Evolutionary conservation across 1,140 invertebrate species (phyloP).

Genomic region (Belonocnema kinseyi): DNA sequence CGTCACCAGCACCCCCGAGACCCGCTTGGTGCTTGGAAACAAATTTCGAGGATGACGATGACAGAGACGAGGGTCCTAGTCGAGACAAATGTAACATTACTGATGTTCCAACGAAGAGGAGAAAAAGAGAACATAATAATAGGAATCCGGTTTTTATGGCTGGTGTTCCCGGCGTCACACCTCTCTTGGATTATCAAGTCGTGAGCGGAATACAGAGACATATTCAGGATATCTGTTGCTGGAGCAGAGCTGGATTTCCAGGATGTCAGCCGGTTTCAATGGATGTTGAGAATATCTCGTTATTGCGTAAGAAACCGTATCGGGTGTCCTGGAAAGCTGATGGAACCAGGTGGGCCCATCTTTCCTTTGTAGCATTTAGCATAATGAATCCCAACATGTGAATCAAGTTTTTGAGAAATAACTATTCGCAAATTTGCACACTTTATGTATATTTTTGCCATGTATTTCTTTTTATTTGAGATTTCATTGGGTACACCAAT

Average conservation of each 20-base stretch:
- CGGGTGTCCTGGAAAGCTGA: conserved; percentile 99
- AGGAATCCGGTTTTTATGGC: conserved; percentile 87
- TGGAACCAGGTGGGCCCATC: conserved; percentile 80
- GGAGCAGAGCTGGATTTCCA: conserved; percentile 90
- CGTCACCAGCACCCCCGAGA: conserved; percentile 65
- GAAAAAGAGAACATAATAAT: conserved; percentile 71
- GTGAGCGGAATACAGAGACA: conserved; percentile 84
- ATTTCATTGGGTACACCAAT: too few relatives aligned
- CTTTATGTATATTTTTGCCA: too few relatives aligned
- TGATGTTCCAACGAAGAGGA: conserved; percentile 58
- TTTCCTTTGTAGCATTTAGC: conserved; percentile 74
- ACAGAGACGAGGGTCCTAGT: conserved; percentile 60
- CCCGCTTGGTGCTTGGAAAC: conserved; percentile 49
- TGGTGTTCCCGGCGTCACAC: conserved; percentile 84
- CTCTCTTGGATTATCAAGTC: conserved; percentile 79
- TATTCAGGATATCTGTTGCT: conserved; percentile 89
- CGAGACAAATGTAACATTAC: conserved; percentile 41
- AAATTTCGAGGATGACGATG: conserved; percentile 44
- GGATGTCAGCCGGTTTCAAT: conserved; percentile 98
- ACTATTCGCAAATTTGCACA: too few relatives aligned
- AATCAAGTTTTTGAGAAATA: too few relatives aligned
- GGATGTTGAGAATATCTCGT: conserved; percentile 88
- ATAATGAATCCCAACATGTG: too few relatives aligned
- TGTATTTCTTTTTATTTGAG: too few relatives aligned
- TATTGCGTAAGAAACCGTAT: conserved; percentile 89